A percentile compares a stretch with the other conserved stretches of the same genome.
Conservation (phyloP, 2,113 vertebrate genomes). For the Microtus montanus region DNA sequence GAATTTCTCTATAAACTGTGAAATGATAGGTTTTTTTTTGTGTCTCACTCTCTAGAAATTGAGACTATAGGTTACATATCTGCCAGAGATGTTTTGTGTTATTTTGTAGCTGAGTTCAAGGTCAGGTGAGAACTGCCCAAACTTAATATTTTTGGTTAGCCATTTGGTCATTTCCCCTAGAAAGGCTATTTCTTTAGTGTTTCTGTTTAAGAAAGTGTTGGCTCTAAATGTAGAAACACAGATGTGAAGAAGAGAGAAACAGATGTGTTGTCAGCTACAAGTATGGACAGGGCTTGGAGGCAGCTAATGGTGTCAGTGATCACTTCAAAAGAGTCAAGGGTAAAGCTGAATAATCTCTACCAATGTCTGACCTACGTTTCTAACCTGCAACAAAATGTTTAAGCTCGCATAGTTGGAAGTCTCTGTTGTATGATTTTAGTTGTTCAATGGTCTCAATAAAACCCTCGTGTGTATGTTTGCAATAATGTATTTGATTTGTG, state of each 20-base stretch:
- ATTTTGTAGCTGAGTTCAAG: neutral
- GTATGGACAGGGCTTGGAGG: neutral
- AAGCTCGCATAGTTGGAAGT: conserved; percentile 76
- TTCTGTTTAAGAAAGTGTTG: conserved; percentile 12
- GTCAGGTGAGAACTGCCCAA: neutral
- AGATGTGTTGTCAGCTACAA: conserved; percentile 42
- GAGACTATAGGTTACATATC: neutral
- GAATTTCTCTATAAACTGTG: neutral
- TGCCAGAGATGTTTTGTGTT: neutral
- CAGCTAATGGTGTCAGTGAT: neutral
- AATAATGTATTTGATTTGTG: conserved; percentile 80
- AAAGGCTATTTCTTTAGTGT: conserved; percentile 26
- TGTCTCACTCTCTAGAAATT: neutral
- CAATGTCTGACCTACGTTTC: conserved; percentile 73
- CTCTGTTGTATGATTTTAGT: conserved; percentile 69
- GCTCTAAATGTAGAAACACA: conserved; percentile 17
- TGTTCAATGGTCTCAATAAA: conserved; percentile 72
- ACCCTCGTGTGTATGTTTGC: conserved; percentile 56
- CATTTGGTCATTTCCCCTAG: neutral
- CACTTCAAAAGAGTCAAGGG: conserved; percentile 56
- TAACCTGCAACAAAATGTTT: conserved; percentile 64
- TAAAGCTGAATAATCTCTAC: neutral
- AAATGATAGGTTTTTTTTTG: neutral
- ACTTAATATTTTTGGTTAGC: conserved; percentile 39
- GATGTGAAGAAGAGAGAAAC: conserved; percentile 53